Evolutionary conservation across 2,888 invertebrate species (phyloP).

Genomic region (Amorpha juglandis): DNA sequence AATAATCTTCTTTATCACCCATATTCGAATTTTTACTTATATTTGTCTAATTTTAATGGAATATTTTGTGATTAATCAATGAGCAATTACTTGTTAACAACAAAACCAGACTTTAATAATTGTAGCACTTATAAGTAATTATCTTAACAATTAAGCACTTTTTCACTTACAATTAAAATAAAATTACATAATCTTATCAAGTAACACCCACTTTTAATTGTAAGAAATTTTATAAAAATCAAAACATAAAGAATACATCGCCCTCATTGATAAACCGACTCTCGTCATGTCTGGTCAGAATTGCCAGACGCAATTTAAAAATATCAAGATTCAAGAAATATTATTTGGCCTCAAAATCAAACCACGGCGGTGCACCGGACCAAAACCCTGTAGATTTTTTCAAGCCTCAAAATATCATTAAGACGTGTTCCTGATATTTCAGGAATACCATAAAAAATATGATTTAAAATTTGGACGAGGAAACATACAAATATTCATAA

Average conservation of each 20-base stretch:
- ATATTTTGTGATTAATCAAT: slow-evolving; percentile 56
- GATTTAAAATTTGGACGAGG: too few species aligned
- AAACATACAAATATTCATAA: too few species aligned
- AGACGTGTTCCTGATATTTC: too few species aligned
- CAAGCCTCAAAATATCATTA: too few species aligned
- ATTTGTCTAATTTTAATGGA: slow-evolving; percentile 40
- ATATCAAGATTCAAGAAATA: too few species aligned
- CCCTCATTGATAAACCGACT: slow-evolving; percentile 37
- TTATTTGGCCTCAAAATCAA: too few species aligned
- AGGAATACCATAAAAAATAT: too few species aligned
- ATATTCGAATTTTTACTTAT: slow-evolving; percentile 42
- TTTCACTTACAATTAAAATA: slow-evolving; percentile 42
- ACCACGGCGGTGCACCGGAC: too few species aligned
- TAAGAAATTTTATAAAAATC: slow-evolving; percentile 52
- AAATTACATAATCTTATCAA: slow-evolving; percentile 42
- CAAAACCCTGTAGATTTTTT: too few species aligned
- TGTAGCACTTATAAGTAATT: slow-evolving; percentile 34
- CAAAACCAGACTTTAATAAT: slow-evolving; percentile 41
- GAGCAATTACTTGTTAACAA: slow-evolving; percentile 50
- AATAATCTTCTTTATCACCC: slow-evolving; percentile 87
- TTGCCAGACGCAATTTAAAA: neutral
- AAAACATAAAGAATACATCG: slow-evolving; percentile 70
- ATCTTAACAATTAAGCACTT: slow-evolving; percentile 43
- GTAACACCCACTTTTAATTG: slow-evolving; percentile 37
- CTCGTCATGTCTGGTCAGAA: slow-evolving; percentile 13